Percentiles rank a stretch among this genome's conserved stretches.
phyloP scores from a whole-genome alignment of 23 tunicate genomes.

The Trididemnum nubilum region DNA sequence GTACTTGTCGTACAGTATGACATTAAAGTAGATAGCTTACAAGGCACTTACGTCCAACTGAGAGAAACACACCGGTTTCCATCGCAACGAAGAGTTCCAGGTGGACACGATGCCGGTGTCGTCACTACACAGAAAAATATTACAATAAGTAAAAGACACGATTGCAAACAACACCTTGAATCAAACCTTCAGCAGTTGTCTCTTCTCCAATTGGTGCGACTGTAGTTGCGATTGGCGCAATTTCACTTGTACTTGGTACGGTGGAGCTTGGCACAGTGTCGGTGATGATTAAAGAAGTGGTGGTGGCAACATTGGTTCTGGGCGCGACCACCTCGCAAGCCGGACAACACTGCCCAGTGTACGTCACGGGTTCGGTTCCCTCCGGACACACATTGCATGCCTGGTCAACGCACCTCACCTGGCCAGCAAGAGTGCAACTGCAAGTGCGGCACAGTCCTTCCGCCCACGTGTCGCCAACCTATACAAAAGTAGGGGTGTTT shows the following conservation, averaged over 20 bases:
- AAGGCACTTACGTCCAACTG: slow-evolving; percentile 53
- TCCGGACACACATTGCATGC: slow-evolving; percentile 61
- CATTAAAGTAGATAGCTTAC: no score
- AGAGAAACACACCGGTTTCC: slow-evolving; percentile 41
- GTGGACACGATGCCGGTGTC: slow-evolving; percentile 28
- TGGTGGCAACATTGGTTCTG: background rate
- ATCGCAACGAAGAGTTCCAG: slow-evolving; percentile 47
- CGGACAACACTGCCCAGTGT: slow-evolving; percentile 70
- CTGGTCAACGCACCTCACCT: slow-evolving; percentile 36
- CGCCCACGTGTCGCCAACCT: slow-evolving; percentile 83
- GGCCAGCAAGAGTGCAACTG: slow-evolving; percentile 40
- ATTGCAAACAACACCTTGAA: no score
- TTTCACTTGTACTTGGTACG: background rate
- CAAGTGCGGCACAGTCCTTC: slow-evolving; percentile 53
- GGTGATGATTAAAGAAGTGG: background rate
- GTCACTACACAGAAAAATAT: slow-evolving; percentile 24
- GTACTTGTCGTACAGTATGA: no score
- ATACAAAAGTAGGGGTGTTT: background rate
- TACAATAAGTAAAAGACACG: no score
- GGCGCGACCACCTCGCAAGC: slow-evolving; percentile 22
- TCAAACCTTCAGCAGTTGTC: no score
- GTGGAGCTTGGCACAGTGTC: no score
- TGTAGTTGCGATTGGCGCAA: background rate
- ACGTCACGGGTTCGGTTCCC: slow-evolving; percentile 26
- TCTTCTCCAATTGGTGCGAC: no score